Conservation (phyloP, 1,140 invertebrate species). For the Drosophila hydei region DNA sequence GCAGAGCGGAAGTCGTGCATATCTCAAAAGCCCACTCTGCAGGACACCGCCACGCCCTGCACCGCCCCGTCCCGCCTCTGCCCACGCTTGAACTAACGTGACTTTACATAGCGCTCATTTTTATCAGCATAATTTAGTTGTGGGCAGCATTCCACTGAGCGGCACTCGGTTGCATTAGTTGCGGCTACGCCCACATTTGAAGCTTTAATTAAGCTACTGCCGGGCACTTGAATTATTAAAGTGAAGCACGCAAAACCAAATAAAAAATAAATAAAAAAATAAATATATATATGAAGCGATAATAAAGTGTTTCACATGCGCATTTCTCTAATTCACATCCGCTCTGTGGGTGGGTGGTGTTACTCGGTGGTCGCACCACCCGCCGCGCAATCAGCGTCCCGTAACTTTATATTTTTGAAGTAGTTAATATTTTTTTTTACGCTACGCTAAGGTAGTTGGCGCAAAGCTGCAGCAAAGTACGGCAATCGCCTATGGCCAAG, state of each 20-base stretch:
- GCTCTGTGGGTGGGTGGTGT: constrained; percentile 4
- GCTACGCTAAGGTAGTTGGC: constrained; percentile 13
- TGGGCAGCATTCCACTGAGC: constrained; percentile 50
- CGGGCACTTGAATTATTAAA: constrained; percentile 64
- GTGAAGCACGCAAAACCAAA: constrained; percentile 45
- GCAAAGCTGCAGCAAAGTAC: constrained; percentile 8
- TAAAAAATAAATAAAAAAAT: constrained; percentile 33
- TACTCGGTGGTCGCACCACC: constrained; percentile 3
- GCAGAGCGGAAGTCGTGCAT: constrained; percentile 69
- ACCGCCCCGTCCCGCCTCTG: not conserved
- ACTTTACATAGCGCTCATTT: constrained; percentile 68
- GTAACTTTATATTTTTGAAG: constrained; percentile 68
- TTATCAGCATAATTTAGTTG: constrained; percentile 81
- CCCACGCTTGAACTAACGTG: constrained; percentile 51
- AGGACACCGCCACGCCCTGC: not conserved
- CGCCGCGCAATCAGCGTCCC: constrained; percentile 45
- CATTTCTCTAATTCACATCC: constrained; percentile 55
- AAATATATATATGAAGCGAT: constrained; percentile 24
- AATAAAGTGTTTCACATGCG: constrained; percentile 56
- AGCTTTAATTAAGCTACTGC: constrained; percentile 66
- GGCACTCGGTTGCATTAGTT: constrained; percentile 65
- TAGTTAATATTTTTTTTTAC: constrained; percentile 57
- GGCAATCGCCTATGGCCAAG: constrained; percentile 38
- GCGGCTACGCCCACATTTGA: constrained; percentile 18
- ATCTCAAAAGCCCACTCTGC: constrained; percentile 44